phyloP scores from a whole-genome alignment of 2,113 vertebrate genomes.

The Illadopsis cleaveri region DNA sequence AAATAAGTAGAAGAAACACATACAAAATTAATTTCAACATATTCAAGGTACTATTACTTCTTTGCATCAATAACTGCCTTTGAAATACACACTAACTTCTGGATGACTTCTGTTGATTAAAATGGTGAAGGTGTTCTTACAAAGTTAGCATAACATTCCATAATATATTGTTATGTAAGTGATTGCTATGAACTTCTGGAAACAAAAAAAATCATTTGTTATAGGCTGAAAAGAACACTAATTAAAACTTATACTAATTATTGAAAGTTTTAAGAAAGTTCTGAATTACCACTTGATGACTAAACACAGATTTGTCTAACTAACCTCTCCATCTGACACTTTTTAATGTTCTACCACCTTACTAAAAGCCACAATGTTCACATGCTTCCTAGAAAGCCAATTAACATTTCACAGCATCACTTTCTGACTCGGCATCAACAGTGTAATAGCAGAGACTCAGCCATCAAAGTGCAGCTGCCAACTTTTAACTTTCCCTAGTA shows the following conservation, averaged over 20 bases:
- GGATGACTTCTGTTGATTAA: neutral
- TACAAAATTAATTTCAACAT: neutral
- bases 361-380: neutral
- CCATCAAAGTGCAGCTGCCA: neutral
- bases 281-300: neutral
- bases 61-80: neutral
- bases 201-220: neutral
- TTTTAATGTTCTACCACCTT: neutral
- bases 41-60: neutral
- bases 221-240: neutral
- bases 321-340: neutral
- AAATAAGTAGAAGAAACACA: slow-evolving; percentile 10
- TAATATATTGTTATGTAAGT: neutral
- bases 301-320: neutral
- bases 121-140: neutral
- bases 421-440: neutral
- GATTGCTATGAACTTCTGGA: neutral
- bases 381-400: neutral
- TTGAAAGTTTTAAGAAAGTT: neutral
- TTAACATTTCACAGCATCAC: slow-evolving; percentile 6
- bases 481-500: neutral
- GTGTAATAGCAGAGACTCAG: neutral
- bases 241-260: neutral
- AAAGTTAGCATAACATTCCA: neutral
- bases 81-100: neutral